Percentiles rank a stretch among this genome's conserved stretches.
These are phyloP conservation scores for Zaprionus lineosus DNA, from an alignment of 2,888 invertebrate species.

Conservation along the genomic window DNA sequence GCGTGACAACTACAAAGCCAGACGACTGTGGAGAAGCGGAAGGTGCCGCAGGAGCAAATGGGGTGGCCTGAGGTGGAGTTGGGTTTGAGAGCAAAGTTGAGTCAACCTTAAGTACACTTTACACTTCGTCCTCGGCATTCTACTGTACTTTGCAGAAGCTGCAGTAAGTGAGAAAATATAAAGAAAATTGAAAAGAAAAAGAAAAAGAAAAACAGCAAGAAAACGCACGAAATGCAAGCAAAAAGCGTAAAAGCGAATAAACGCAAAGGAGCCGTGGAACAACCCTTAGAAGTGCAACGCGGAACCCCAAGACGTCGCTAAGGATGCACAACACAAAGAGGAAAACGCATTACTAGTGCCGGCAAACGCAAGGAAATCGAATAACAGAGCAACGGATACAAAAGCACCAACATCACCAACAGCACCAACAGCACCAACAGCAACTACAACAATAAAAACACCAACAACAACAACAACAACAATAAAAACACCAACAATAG, in stretches of 20 bases:
- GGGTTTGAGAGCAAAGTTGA: slow-evolving; percentile 69
- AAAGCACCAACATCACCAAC: slow-evolving; percentile 13
- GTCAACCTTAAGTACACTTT: slow-evolving; percentile 61
- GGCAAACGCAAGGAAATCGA: slow-evolving; percentile 47
- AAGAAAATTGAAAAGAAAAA: no score
- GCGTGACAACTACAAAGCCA: slow-evolving; percentile 55
- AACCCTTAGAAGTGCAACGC: slow-evolving; percentile 58
- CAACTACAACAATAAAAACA: slow-evolving; percentile 12
- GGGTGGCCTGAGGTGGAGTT: background rate
- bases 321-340: slow-evolving; percentile 30
- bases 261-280: slow-evolving; percentile 41
- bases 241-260: slow-evolving; percentile 1
- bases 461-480: slow-evolving; percentile 20
- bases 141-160: slow-evolving; percentile 63
- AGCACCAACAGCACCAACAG: slow-evolving; percentile 12
- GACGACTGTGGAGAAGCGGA: background rate
- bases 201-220: no score
- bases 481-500: background rate
- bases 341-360: slow-evolving; percentile 23
- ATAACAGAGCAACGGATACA: slow-evolving; percentile 30
- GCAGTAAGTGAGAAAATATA: slow-evolving; percentile 47
- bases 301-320: slow-evolving; percentile 13
- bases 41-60: background rate
- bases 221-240: slow-evolving; percentile 13
- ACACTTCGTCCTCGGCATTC: slow-evolving; percentile 16